Base-by-base conservation (phyloP, 2,797 vertebrate species). In the Alauda arvensis region DNA sequence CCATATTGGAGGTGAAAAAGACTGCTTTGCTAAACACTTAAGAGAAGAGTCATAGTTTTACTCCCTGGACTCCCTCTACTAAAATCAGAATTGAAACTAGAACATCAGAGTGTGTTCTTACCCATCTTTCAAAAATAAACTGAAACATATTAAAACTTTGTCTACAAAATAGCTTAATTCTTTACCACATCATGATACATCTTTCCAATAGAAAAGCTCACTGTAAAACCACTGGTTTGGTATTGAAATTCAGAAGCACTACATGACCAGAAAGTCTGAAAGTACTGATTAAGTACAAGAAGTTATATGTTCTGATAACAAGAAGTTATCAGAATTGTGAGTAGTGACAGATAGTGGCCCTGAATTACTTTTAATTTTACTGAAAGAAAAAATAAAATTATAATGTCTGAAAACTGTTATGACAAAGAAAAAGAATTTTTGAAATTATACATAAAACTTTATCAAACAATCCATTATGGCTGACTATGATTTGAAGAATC, bases 121-220 rank as follows among this genome's bases (percentile, higher is more conserved):
- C 1, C 6, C 28, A 34, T 24, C 49, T 66, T 81, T 56, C 26
- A 77, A 78, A 72, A 82, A 29, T 6, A 48, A 46, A 45, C 12
- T 2, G 5, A n/a, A 60, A 67, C 1, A 2, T 49, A 61, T 62
- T 66, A 76, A 66, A 72, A 37, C 25, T 53, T 24, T 33, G 8
- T 34, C 45, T 75, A 21, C 15, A 31, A 63, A 71, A 48, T 0
- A 59, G 15, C 33, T 53, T 55, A 40, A 78, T 72, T 80, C 56
- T 55, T 18, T 18, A 70, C 5, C 0, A 1, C 6, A 23, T 55
- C 1, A 2, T 4, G 4, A 61, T 21, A 14, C 5, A 26, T 55
- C 77, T 76, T 67, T 71, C 31, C 62, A 79, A 51, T 0, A 77
- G 16, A 84, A 84, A 77, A 37, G 24, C 25, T 82, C 43, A 53